These are phyloP conservation scores for Shinisaurus crocodilurus DNA, from an alignment of 2,113 vertebrate species.

Conservation along the genomic window DNA sequence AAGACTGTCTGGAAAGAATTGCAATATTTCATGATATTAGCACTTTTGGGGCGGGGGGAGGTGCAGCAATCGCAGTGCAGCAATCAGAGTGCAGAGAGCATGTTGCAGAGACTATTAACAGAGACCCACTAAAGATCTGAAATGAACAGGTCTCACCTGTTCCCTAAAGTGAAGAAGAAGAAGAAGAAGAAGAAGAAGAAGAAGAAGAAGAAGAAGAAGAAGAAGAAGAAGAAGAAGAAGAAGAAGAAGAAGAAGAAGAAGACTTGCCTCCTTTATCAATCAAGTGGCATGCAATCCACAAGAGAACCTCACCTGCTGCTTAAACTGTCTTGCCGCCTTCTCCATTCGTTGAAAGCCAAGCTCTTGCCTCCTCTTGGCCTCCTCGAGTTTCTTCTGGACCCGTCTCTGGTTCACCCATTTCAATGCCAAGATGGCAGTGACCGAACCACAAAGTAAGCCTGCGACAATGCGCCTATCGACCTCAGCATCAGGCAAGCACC, in stretches of 20 bases:
- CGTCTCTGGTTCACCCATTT: conserved; percentile 12
- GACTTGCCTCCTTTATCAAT: not conserved
- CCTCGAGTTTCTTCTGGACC: conserved; percentile 35
- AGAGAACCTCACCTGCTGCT: conserved; percentile 21
- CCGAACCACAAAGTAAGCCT: conserved; percentile 10
- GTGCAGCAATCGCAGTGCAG: not conserved
- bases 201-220: not conserved
- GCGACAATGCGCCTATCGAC: not conserved
- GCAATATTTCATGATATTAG: not conserved
- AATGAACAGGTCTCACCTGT: no score
- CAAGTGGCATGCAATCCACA: not conserved
- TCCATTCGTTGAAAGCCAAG: conserved; percentile 28
- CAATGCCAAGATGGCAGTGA: not conserved
- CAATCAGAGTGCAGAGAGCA: not conserved
- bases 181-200: not conserved
- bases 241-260: not conserved
- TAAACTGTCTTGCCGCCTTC: conserved; percentile 29
- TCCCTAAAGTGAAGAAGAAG: not conserved
- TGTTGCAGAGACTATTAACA: not conserved
- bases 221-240: not conserved
- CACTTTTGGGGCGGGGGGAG: not conserved
- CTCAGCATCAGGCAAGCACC: not conserved
- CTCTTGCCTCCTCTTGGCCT: conserved; percentile 4
- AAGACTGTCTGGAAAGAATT: not conserved
- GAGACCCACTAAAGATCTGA: not conserved